Evolutionary conservation across 2,888 invertebrate genomes (phyloP), one percentile per base, ranked within the genome.

Genomic region (Leptura quadrifasciata): DNA sequence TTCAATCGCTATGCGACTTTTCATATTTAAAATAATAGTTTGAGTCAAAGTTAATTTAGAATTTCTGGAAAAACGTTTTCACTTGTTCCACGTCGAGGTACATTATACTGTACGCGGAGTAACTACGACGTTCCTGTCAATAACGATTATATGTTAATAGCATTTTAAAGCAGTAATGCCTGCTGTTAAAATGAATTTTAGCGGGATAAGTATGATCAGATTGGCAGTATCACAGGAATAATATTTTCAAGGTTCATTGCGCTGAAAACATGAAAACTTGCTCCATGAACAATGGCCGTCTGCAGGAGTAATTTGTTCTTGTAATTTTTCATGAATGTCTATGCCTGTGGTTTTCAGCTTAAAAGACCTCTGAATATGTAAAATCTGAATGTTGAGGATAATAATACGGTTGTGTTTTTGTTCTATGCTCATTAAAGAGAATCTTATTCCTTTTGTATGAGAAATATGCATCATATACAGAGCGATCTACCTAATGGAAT

Each of bases 271-370:
- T 6, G 35, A 20, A 35, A 18, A 57, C 57, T 21, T 57, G 20
- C 24, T 31, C 9, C 52, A 12, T 27, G 65, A 65, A 65, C 65
- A 65, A 65, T 54, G 65, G 52, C 17, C 21, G 65, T 65, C 65
- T 65, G 65, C 52, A 54, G 65, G 20, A 47, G 65, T 65, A 65
- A 65, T 65, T 65, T 65, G 65, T 65, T 65, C 65, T 52, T 54
- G 63, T 65, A 65, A 54, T 65, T 65, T 65, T 65, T 65, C 65
- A 54, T 52, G 52, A 54, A 65, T 65, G 65, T 54, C 65, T 65
- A 52, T 20, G 65, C 27, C 52, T 65, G 54, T 24, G 24, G 27
- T 17, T 24, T 20, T 52, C 52, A n/a, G 54, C 27, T 27, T 65
- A 54, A 65, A 54, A 24, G 65, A 65, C 65, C 47, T 47, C 47